These are phyloP conservation scores for Magallana gigas DNA, from an alignment of 1,140 invertebrate genomes.

Conservation along the genomic window DNA sequence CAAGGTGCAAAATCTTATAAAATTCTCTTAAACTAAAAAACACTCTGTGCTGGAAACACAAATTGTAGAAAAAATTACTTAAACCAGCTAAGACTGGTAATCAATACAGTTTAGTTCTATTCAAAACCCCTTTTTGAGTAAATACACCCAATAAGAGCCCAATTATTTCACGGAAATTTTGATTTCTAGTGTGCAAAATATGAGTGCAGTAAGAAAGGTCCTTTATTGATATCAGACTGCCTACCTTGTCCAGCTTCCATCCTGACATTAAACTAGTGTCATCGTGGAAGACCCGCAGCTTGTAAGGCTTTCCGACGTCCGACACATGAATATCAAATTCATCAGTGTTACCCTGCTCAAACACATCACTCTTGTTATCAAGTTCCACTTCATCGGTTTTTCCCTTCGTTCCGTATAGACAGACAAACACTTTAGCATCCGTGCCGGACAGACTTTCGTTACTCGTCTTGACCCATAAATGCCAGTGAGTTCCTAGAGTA, in stretches of 20 bases:
- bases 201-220: too few relatives aligned
- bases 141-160: too few relatives aligned
- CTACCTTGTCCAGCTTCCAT: constrained; percentile 78
- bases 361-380: constrained; percentile 75
- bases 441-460: constrained; percentile 75
- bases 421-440: constrained; percentile 73
- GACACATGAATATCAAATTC: constrained; percentile 77
- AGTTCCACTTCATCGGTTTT: constrained; percentile 67
- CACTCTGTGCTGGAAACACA: too few relatives aligned
- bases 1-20: too few relatives aligned
- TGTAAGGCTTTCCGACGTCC: constrained; percentile 72
- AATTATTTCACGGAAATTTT: too few relatives aligned
- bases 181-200: too few relatives aligned
- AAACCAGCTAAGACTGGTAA: too few relatives aligned
- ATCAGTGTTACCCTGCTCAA: constrained; percentile 79
- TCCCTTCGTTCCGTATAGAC: constrained; percentile 77
- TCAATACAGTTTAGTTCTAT: too few relatives aligned
- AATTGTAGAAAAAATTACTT: too few relatives aligned
- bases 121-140: too few relatives aligned
- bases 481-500: constrained; percentile 75
- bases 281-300: constrained; percentile 78
- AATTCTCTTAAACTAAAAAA: too few relatives aligned
- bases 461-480: constrained; percentile 74
- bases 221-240: constrained; percentile 51
- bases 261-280: constrained; percentile 72